Conservation (phyloP, 2,113 vertebrate genomes). For the Atrichornis clamosus region DNA sequence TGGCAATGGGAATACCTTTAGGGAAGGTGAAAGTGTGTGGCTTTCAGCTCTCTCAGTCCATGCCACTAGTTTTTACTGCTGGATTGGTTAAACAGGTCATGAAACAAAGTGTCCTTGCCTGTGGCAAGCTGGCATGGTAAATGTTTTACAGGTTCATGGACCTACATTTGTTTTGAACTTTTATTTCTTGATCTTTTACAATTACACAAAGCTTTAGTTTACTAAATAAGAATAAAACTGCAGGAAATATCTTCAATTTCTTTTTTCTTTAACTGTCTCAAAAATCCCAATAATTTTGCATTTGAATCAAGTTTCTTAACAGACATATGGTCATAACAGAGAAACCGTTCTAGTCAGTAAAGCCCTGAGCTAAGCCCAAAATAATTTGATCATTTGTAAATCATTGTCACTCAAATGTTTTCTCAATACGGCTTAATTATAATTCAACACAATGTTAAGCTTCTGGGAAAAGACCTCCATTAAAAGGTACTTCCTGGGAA, state of each 20-base stretch:
- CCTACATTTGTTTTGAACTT: not conserved
- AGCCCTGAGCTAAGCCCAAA: slow-evolving; percentile 62
- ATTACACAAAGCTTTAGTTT: not conserved
- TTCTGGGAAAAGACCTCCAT: slow-evolving; percentile 46
- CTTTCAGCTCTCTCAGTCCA: not conserved
- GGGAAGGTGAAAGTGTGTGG: not conserved
- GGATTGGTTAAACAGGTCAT: not conserved
- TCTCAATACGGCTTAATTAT: slow-evolving; percentile 71
- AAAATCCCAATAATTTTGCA: slow-evolving; percentile 12
- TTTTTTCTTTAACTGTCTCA: slow-evolving; percentile 35
- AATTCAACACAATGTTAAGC: slow-evolving; percentile 48
- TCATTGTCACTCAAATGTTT: slow-evolving; percentile 61
- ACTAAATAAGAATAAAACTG: not conserved
- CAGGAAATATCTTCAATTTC: not conserved
- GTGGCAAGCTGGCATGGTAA: not conserved
- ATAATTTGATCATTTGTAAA: slow-evolving; percentile 69
- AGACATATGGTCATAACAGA: slow-evolving; percentile 63
- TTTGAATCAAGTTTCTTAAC: slow-evolving; percentile 59
- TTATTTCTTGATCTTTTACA: not conserved
- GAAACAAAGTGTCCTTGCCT: not conserved
- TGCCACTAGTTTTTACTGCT: not conserved
- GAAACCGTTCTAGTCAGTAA: slow-evolving; percentile 59
- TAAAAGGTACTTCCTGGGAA: slow-evolving; percentile 55
- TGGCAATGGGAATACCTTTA: not conserved
- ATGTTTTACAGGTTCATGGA: not conserved